Percentiles rank a stretch among this genome's conserved stretches.
These are phyloP conservation scores for Drosophila niveifrons DNA, from an alignment of 2,888 invertebrate genomes.

Conservation along the genomic window DNA sequence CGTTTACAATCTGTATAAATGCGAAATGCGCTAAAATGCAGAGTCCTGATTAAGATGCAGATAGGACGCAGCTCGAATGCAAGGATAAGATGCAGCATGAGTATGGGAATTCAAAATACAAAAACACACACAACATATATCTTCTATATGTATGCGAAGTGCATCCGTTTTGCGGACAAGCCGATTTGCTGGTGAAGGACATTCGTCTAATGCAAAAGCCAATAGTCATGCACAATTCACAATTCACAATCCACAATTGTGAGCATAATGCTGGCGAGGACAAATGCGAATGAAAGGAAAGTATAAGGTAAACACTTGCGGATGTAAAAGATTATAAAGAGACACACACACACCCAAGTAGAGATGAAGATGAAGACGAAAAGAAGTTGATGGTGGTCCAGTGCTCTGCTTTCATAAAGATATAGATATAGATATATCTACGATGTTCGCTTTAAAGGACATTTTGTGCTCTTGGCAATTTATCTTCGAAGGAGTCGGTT, in stretches of 20 bases:
- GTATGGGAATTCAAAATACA: not conserved
- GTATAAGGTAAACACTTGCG: slow-evolving; percentile 78
- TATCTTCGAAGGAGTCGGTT: slow-evolving; percentile 60
- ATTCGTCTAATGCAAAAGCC: slow-evolving; percentile 68
- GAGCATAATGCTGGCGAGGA: slow-evolving; percentile 38
- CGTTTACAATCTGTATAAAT: slow-evolving; percentile 32
- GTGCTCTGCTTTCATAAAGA: slow-evolving; percentile 37
- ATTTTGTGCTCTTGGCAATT: slow-evolving; percentile 72
- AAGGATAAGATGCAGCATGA: slow-evolving; percentile 1
- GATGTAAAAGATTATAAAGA: slow-evolving; percentile 73
- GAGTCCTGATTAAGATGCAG: slow-evolving; percentile 36
- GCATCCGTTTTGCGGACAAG: slow-evolving; percentile 34
- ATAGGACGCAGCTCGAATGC: slow-evolving; percentile 10
- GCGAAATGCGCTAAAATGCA: slow-evolving; percentile 48
- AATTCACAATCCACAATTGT: slow-evolving; percentile 69
- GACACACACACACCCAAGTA: slow-evolving; percentile 26
- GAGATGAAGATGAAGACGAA: not conserved
- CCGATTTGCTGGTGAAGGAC: slow-evolving; percentile 52
- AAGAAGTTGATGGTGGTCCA: slow-evolving; percentile 60
- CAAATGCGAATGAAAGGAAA: slow-evolving; percentile 65
- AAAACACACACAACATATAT: not conserved
- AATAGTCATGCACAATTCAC: slow-evolving; percentile 76
- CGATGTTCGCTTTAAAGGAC: slow-evolving; percentile 74
- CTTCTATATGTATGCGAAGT: slow-evolving; percentile 4
- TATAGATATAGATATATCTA: slow-evolving; percentile 29